phyloP scores from a whole-genome alignment of 2,797 vertebrate species.

The Apogon hyalosoma region DNA sequence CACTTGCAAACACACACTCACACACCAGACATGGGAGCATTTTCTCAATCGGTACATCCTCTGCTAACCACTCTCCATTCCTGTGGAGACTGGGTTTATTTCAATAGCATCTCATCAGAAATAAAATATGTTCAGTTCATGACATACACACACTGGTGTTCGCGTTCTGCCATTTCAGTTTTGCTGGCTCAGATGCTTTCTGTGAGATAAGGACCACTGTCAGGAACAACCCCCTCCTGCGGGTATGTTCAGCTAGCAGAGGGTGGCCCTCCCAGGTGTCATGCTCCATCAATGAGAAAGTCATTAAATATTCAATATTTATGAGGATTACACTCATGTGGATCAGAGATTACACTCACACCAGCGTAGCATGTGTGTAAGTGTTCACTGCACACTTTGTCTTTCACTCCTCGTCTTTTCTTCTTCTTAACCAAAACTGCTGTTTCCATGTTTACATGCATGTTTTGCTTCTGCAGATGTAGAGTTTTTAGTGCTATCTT shows the following conservation, averaged over 20 bases:
- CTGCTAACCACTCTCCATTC: constrained; percentile 11
- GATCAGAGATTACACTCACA: constrained; percentile 67
- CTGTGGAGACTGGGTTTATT: constrained; percentile 37
- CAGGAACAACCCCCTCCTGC: constrained; percentile 56
- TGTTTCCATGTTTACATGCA: constrained; percentile 14
- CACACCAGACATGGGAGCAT: constrained; percentile 15
- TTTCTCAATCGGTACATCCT: constrained; percentile 31
- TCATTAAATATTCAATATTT: constrained; percentile 82
- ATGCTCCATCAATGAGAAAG: constrained; percentile 77
- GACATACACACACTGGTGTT: constrained; percentile 29
- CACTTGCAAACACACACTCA: constrained; percentile 15
- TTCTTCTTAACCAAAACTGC: constrained; percentile 21
- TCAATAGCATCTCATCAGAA: constrained; percentile 34
- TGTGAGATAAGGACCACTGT: constrained; percentile 45
- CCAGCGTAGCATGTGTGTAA: constrained; percentile 31
- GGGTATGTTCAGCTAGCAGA: constrained; percentile 40
- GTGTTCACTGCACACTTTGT: constrained; percentile 1
- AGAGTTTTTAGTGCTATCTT: neutral
- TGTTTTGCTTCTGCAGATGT: constrained; percentile 13
- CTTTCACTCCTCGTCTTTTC: too few species aligned
- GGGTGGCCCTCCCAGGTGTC: constrained; percentile 72
- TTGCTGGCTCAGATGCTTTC: constrained; percentile 58
- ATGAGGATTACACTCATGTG: constrained; percentile 71
- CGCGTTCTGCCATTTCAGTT: constrained; percentile 40
- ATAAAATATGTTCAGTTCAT: constrained; percentile 37